Evolutionary conservation across 1,140 invertebrate genomes (phyloP), one percentile per base, ranked within the genome.

Genomic region (Belonocnema kinseyi): DNA sequence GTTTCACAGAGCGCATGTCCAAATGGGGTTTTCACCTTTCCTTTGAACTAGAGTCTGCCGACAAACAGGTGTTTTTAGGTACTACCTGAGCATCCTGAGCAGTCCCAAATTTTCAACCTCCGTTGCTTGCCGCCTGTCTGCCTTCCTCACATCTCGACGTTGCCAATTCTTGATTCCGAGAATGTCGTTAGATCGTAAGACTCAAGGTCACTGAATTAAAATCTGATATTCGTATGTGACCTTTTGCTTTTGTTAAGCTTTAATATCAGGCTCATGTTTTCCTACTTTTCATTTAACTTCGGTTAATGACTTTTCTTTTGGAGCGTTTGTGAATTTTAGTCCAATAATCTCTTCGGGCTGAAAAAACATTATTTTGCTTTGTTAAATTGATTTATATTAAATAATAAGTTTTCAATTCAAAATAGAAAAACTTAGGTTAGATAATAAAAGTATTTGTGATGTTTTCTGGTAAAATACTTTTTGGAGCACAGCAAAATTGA

Each of bases 161-260:
- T 66, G 61, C 61, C 61, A 66, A 46, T 66, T 66, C 61, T 66
- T 66, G 61, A 66, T 66, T 66, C 61, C 26, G 14, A 66, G 61
- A 66, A 66, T 66, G 40, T 66, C 40, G 61, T 33, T 66, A 66
- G 26, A 66, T 66, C 61, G 61, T 66, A 33, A 33, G 61, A 66
- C 40, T 33, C 61, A 66, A 66, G 61, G 61, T 66, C 61, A 66
- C 8, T 8, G 61, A 66, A 40, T 66, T 33, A 66, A 26, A 33
- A 66, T 66, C 33, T 6, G 40, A 1, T 46, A 11, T 66, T 13
- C n/a, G 12, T 66, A 56, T 56, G 13, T 19, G 17, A 26, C 26
- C 5, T 13, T 66, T 66, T 66, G 33, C 21, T 40, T 66, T 66
- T 66, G 40, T 66, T 40, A 46, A 11, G 40, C 10, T 46, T 46